Evolutionary conservation across 2,888 invertebrate genomes (phyloP).

Genomic region (Orchesellides sinensis): DNA sequence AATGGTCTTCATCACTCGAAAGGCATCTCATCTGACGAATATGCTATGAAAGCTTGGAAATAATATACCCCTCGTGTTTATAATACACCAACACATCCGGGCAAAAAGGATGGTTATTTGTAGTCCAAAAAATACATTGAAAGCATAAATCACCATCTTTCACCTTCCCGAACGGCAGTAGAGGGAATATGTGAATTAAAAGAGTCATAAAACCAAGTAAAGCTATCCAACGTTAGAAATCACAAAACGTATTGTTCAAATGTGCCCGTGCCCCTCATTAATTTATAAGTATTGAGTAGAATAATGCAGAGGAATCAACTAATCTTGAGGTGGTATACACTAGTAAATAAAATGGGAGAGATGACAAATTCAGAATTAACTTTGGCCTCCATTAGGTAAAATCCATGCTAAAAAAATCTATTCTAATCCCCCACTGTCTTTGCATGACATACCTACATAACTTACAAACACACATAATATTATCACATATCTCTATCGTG

Average conservation of each 20-base stretch:
- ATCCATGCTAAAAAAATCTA: not conserved
- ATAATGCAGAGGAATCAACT: not conserved
- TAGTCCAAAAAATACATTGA: constrained; percentile 57
- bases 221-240: constrained; percentile 1
- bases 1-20: no score
- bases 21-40: constrained; percentile 40
- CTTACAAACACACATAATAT: not conserved
- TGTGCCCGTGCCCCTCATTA: no score
- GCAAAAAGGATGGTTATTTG: constrained; percentile 55
- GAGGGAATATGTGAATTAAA: constrained; percentile 44
- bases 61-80: constrained; percentile 21
- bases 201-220: constrained; percentile 41
- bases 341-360: not conserved
- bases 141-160: constrained; percentile 63
- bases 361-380: constrained; percentile 16
- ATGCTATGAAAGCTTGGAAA: constrained; percentile 32
- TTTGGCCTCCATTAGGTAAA: not conserved
- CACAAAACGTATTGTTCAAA: no score
- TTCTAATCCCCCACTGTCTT: no score
- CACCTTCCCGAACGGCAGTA: constrained; percentile 46
- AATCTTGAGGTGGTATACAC: no score
- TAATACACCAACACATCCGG: not conserved
- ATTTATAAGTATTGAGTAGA: no score
- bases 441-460: no score
- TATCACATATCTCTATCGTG: not conserved